Evolutionary conservation across 1,140 invertebrate genomes (phyloP).

Genomic region (Megalonaias nervosa): DNA sequence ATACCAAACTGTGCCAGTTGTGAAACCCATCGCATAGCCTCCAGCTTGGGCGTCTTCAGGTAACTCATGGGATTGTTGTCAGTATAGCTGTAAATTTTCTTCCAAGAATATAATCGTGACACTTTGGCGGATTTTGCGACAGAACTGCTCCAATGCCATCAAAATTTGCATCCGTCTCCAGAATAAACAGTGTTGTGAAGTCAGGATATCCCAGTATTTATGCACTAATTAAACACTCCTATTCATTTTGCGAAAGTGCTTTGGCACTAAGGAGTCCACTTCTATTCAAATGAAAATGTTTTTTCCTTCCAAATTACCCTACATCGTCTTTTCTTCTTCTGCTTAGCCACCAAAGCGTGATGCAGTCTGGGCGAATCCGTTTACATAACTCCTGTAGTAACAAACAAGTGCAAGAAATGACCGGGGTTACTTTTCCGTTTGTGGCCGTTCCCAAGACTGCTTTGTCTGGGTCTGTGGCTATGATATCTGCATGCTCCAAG

Average conservation of each 20-base stretch:
- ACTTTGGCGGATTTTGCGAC: too few species aligned
- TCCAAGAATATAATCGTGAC: too few species aligned
- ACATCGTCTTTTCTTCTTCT: background rate
- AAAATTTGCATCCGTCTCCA: too few species aligned
- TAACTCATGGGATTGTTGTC: too few species aligned
- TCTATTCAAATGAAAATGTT: background rate
- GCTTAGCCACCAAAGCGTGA: background rate
- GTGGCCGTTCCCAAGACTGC: background rate
- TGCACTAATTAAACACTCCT: too few species aligned
- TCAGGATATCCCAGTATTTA: too few species aligned
- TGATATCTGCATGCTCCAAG: background rate
- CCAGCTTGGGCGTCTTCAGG: too few species aligned
- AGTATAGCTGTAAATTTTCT: too few species aligned
- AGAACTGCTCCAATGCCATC: too few species aligned
- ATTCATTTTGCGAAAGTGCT: background rate
- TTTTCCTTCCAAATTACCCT: background rate
- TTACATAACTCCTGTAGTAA: background rate
- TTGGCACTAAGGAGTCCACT: slow-evolving; percentile 8
- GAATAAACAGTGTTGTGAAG: too few species aligned
- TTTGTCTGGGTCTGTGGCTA: background rate
- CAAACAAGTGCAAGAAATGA: slow-evolving; percentile 7
- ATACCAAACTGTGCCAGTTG: too few species aligned
- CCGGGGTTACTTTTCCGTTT: background rate
- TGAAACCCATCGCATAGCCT: too few species aligned
- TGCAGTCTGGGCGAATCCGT: background rate